Percentiles rank a stretch among this genome's conserved stretches.
Evolutionary conservation across 2,113 vertebrate species (phyloP).

Genomic region (Xiphophorus couchianus): DNA sequence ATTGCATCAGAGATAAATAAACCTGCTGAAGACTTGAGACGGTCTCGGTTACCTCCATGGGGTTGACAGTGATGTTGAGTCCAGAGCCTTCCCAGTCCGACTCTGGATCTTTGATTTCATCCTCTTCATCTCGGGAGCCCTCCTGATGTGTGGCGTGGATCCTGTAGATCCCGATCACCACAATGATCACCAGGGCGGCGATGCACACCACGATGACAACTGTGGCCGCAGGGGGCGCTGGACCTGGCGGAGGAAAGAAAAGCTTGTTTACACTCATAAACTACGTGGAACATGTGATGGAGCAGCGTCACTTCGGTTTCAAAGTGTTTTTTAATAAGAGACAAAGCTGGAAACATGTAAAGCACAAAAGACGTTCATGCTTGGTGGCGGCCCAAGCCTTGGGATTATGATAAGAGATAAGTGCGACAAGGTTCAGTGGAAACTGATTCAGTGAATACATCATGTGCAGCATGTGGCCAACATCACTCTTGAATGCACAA

Average conservation of each 20-base stretch:
- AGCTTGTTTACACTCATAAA: neutral
- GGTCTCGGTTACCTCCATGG: slow-evolving; percentile 89
- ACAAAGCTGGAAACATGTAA: neutral
- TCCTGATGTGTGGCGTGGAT: slow-evolving; percentile 85
- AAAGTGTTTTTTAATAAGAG: neutral
- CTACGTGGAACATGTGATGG: neutral
- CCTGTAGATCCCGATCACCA: slow-evolving; percentile 89
- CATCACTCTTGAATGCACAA: neutral
- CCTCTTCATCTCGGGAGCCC: slow-evolving; percentile 80
- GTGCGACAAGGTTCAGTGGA: neutral
- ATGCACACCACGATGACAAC: slow-evolving; percentile 88
- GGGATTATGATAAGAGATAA: neutral
- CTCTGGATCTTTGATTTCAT: slow-evolving; percentile 75
- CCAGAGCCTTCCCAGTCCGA: slow-evolving; percentile 92
- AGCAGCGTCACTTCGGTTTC: neutral
- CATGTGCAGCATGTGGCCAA: neutral
- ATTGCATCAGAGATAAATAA: neutral
- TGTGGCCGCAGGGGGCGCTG: slow-evolving; percentile 86
- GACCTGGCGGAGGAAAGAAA: slow-evolving; percentile 29
- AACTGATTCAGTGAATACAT: neutral
- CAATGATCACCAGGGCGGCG: slow-evolving; percentile 87
- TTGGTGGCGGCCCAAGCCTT: neutral
- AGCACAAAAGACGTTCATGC: neutral
- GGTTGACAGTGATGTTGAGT: slow-evolving; percentile 94
- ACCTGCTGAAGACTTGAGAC: neutral